phyloP scores from a whole-genome alignment of 1,140 invertebrate genomes.

The Caenorhabditis latens region DNA sequence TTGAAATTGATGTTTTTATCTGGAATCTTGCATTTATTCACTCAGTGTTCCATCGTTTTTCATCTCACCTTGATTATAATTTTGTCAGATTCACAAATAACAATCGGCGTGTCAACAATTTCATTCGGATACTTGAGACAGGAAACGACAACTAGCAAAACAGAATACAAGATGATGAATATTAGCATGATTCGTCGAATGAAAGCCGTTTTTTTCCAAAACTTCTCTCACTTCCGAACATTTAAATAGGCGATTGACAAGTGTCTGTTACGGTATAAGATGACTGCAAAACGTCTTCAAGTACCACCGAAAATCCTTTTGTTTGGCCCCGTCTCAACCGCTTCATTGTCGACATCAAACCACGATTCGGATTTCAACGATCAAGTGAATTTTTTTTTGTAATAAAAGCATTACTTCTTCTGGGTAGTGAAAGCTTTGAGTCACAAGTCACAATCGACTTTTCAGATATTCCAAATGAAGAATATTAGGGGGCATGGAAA shows the following conservation, averaged over 20 bases:
- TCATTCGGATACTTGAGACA: conserved; percentile 73
- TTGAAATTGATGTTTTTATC: conserved; percentile 74
- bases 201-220: conserved; percentile 38
- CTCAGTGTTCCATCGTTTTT: too few species aligned
- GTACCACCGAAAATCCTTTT: conserved; percentile 42
- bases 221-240: conserved; percentile 7
- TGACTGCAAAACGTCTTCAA: conserved; percentile 31
- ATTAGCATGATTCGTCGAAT: conserved; percentile 39
- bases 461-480: too few species aligned
- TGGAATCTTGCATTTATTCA: conserved; percentile 29
- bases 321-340: conserved; percentile 9
- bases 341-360: conserved; percentile 50
- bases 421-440: conserved; percentile 7
- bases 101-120: conserved; percentile 76
- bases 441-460: neutral
- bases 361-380: conserved; percentile 50
- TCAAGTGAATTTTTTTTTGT: conserved; percentile 53
- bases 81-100: conserved; percentile 73
- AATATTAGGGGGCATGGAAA: too few species aligned
- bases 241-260: conserved; percentile 51
- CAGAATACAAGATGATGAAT: neutral
- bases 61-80: conserved; percentile 72
- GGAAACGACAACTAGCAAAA: neutral
- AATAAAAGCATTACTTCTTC: neutral
- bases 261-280: conserved; percentile 48